phyloP scores from a whole-genome alignment of 2,888 invertebrate genomes.

The Nebria brevicollis region DNA sequence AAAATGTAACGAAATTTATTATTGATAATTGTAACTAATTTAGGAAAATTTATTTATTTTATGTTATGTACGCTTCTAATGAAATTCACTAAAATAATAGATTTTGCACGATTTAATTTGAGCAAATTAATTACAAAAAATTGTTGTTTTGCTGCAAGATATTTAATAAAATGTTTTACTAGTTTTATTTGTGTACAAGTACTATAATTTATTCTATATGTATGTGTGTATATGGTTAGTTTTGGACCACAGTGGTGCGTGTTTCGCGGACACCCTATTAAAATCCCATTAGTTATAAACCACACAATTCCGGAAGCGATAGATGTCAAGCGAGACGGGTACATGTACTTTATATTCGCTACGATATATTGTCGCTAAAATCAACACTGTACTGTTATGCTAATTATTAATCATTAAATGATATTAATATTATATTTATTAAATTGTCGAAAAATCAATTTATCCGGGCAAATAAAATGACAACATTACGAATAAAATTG shows the following conservation, averaged over 20 bases:
- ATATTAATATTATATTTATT: not conserved
- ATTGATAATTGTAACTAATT: too few species aligned
- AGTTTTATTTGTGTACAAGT: not conserved
- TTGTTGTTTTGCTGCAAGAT: too few species aligned
- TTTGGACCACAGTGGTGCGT: conserved; percentile 46
- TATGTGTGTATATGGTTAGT: conserved; percentile 5
- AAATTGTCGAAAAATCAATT: too few species aligned
- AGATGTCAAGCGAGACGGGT: conserved; percentile 3
- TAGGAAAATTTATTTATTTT: too few species aligned
- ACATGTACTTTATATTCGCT: not conserved
- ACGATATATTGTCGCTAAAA: not conserved
- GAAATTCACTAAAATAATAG: too few species aligned
- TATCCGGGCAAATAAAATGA: too few species aligned
- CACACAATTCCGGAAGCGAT: conserved; percentile 37
- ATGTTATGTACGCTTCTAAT: too few species aligned
- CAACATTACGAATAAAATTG: too few species aligned
- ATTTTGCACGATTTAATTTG: too few species aligned
- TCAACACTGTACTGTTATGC: not conserved
- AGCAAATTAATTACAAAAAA: too few species aligned
- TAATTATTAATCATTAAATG: not conserved
- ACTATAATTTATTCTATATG: not conserved
- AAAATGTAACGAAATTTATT: too few species aligned
- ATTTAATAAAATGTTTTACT: too few species aligned
- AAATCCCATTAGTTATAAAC: conserved; percentile 58
- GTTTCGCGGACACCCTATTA: conserved; percentile 54